Evolutionary conservation across 2,888 invertebrate species (phyloP).

Genomic region (Cyclophora punctaria): DNA sequence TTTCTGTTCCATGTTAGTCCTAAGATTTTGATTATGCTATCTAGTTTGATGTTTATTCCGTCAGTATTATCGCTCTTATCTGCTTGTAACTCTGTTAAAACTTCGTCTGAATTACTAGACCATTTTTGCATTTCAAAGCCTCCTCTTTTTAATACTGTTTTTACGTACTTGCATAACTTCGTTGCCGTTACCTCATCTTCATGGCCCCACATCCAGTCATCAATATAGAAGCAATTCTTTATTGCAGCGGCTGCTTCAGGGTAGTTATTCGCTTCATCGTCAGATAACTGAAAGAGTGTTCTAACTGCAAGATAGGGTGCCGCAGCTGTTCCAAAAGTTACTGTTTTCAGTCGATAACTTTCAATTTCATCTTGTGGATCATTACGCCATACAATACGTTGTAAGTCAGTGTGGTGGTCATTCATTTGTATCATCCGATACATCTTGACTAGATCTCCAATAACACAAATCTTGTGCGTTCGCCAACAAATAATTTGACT

Average conservation of each 20-base stretch:
- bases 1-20: constrained; percentile 18
- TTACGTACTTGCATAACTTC: constrained; percentile 1
- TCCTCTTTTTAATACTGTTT: constrained; percentile 3
- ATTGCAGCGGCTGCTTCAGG: constrained; percentile 3
- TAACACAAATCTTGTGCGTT: constrained; percentile 77
- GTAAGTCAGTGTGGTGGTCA: background rate
- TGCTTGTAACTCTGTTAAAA: background rate
- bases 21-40: constrained; percentile 15
- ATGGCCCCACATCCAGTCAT: constrained; percentile 12
- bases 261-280: constrained; percentile 9
- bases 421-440: constrained; percentile 5
- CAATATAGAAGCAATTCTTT: constrained; percentile 11
- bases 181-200: constrained; percentile 5
- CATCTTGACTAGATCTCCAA: constrained; percentile 16
- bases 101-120: constrained; percentile 3
- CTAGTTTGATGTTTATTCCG: constrained; percentile 11
- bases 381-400: constrained; percentile 11
- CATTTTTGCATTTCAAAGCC: constrained; percentile 12
- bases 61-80: background rate
- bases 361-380: constrained; percentile 2
- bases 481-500: constrained; percentile 12
- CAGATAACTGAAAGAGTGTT: constrained; percentile 10
- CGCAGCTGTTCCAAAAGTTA: constrained; percentile 19
- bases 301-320: constrained; percentile 13
- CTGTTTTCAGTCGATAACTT: constrained; percentile 10